phyloP scores from a whole-genome alignment of 2,888 invertebrate genomes.

The Nasonovia ribisnigri region DNA sequence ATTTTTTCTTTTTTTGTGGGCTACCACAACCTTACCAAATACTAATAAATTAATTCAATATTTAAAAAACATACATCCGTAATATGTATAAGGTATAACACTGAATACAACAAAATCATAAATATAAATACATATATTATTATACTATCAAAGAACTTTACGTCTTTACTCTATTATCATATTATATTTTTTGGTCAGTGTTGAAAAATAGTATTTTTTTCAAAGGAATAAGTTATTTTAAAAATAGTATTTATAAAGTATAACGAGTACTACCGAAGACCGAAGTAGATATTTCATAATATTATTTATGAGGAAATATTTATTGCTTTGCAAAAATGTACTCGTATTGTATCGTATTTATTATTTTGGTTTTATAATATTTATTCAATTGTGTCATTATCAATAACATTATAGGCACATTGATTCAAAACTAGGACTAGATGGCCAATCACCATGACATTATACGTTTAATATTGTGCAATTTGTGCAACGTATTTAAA shows the following conservation, averaged over 20 bases:
- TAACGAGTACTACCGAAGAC: background rate
- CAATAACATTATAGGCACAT: background rate
- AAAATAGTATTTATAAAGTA: no score
- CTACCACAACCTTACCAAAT: background rate
- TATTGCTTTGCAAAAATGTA: background rate
- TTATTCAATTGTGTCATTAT: background rate
- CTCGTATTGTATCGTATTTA: background rate
- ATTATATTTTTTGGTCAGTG: background rate
- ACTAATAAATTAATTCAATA: background rate
- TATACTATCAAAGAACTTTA: background rate
- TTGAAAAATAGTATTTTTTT: background rate
- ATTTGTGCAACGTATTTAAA: slow-evolving; percentile 30
- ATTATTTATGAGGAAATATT: background rate
- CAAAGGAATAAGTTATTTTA: background rate
- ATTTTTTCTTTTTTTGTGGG: background rate
- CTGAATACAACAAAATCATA: background rate
- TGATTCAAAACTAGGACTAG: slow-evolving; percentile 41
- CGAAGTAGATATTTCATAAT: background rate
- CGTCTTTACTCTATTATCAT: background rate
- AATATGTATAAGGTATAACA: no score
- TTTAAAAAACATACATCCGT: background rate
- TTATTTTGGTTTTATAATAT: background rate
- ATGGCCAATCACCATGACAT: slow-evolving; percentile 46
- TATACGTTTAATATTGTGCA: slow-evolving; percentile 25
- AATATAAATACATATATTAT: background rate